Base-by-base conservation (phyloP, 2,113 vertebrate genomes). In the Podocnemis expansa region DNA sequence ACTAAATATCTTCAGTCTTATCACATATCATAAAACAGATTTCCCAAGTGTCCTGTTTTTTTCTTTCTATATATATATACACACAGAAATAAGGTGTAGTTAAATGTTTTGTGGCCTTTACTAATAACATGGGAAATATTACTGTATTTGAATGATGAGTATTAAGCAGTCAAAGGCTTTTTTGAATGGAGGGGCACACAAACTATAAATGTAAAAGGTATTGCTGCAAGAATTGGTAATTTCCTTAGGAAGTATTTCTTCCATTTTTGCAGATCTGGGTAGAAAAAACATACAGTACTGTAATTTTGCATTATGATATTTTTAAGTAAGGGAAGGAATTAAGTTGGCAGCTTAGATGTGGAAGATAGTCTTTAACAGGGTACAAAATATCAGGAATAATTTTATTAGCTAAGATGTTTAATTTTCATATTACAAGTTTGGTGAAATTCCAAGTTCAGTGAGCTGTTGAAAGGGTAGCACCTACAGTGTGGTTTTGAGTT, bases 51-150 rank as follows among this genome's bases (percentile, higher is more conserved):
- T 97, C 97, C 96, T 98, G 96, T 94, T 95, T 97, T 88, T 89
- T 70, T 88, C 89, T 96, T 95, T 88, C n/a, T n/a, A n/a, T n/a
- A n/a, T 80, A 41, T 85, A 17, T 70, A 84, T 96, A 94, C 67
- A 78, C 93, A 96, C 89, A 96, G 91, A 94, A 92, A 85, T 84
- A 87, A 94, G 88, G 70, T 70, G 88, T 89, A 93, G 95, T 94
- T 94, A 93, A 96, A 97, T 92, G 95, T 97, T 98, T 96, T 97
- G 98, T 98, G 98, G 97, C 98, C 98, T 98, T 98, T 97, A 96
- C 96, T 93, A 96, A 85, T 93, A 96, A 85, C 17, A 95, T 3
- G 10, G 94, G 91, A 97, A 93, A 67, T 93, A 82, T 95, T 91
- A 95, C 96, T 97, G 87, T 97, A 95, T 95, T 97, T 83, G 93